Conservation (phyloP, 1,140 invertebrate species). For the Pseudoatta argentina region DNA sequence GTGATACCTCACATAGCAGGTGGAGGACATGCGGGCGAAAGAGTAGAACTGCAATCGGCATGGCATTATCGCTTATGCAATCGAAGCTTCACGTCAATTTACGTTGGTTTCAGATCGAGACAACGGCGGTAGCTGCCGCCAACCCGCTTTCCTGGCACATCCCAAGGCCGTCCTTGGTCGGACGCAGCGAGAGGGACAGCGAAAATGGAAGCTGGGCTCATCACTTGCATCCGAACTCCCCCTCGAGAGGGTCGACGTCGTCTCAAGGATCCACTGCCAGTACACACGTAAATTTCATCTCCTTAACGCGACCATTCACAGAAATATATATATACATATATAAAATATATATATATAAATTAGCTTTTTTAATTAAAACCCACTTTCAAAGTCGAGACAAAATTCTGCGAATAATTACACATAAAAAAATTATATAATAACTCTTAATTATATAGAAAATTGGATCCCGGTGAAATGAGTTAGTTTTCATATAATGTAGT, state of each 20-base stretch:
- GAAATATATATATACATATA: neutral
- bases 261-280: constrained; percentile 92
- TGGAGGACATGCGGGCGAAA: constrained; percentile 74
- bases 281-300: constrained; percentile 89
- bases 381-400: neutral
- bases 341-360: neutral
- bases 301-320: neutral
- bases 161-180: constrained; percentile 90
- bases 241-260: constrained; percentile 89
- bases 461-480: no score
- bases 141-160: constrained; percentile 90
- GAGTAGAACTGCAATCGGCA: constrained; percentile 69
- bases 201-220: constrained; percentile 83
- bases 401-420: neutral
- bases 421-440: neutral
- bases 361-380: neutral
- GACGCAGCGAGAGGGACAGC: constrained; percentile 84
- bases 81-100: constrained; percentile 76
- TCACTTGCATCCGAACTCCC: constrained; percentile 81
- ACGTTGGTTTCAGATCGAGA: constrained; percentile 87
- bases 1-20: constrained; percentile 25
- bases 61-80: constrained; percentile 77
- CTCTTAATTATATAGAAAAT: no score
- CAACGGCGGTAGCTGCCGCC: constrained; percentile 74
- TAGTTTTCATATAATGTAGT: no score